Evolutionary conservation across 2,113 vertebrate species (phyloP), one percentile per base, ranked within the genome.

Genomic region (Neoarius graeffei): DNA sequence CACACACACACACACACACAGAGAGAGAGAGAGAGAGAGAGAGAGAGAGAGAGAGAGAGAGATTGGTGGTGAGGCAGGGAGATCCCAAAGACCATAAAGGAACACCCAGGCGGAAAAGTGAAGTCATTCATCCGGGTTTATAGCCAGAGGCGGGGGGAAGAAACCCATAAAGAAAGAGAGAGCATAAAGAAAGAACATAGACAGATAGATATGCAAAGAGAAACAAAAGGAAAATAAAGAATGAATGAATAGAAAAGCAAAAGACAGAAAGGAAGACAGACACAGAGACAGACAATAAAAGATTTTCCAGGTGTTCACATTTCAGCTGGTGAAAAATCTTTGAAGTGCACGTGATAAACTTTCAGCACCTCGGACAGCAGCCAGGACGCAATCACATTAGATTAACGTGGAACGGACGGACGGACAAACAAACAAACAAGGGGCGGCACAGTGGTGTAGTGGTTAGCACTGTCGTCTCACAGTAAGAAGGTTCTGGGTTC

Each of bases 61-160:
- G 35, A 42, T 42, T 23, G 48, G 25, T 52, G 48, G 50, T 30
- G 59, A 94, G 95, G 94, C 93, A 71, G 97, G 96, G 96, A 95
- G 95, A 96, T 96, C 96, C 96, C 96, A 95, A 35, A 94, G 95
- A 96, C 97, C 96, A 97, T 97, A 96, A 97, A 96, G 97, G 96
- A 96, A 97, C 83, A 97, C 97, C 97, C 96, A 92, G 95, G 95
- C 96, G 95, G 96, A 97, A 95, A 95, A 96, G 96, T 98, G 97
- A 99, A 98, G 97, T 98, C 97, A 98, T 99, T 95, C 96, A 97
- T 97, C 97, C 96, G 97, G 96, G 96, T 92, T 93, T 95, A 90
- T 84, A 76, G 85, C 30, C 25, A 59, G 86, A 82, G 89, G 64
- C 67, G 86, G 83, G 62, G 83, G n/a, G 11, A 1, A 56, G 42